Conservation (phyloP, 2,797 vertebrate species). For the Coregonus sp. region DNA sequence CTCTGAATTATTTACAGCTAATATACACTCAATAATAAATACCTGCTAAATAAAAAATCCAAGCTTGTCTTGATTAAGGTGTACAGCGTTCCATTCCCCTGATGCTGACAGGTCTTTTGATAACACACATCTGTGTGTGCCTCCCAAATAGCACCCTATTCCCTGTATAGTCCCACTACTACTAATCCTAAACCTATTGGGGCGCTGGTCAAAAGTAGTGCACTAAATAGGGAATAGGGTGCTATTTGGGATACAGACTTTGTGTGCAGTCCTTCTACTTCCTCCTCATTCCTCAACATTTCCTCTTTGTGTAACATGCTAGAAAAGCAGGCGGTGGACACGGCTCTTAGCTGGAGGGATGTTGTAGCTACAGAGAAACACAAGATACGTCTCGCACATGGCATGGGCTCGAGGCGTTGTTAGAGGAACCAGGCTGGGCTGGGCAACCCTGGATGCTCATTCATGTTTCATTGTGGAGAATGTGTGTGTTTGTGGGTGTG, state of each 20-base stretch:
- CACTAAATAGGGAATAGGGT: not conserved
- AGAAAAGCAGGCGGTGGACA: constrained; percentile 59
- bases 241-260: not conserved
- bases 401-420: constrained; percentile 69
- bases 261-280: constrained; percentile 51
- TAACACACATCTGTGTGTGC: constrained; percentile 52
- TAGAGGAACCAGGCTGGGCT: constrained; percentile 39
- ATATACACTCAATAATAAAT: constrained; percentile 78
- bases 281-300: constrained; percentile 70
- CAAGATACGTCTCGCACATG: constrained; percentile 70
- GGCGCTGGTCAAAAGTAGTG: not conserved
- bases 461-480: no score
- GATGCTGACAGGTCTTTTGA: constrained; percentile 70
- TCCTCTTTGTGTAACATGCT: constrained; percentile 72
- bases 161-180: not conserved
- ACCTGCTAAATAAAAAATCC: constrained; percentile 72
- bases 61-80: constrained; percentile 76
- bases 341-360: constrained; percentile 69
- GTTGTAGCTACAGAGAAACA: constrained; percentile 63
- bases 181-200: not conserved
- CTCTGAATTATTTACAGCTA: constrained; percentile 68
- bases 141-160: not conserved
- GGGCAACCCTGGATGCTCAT: constrained; percentile 13
- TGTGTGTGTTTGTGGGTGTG: no score
- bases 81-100: constrained; percentile 67